Conservation (phyloP, 2,797 vertebrate genomes). For the Dermochelys coriacea region DNA sequence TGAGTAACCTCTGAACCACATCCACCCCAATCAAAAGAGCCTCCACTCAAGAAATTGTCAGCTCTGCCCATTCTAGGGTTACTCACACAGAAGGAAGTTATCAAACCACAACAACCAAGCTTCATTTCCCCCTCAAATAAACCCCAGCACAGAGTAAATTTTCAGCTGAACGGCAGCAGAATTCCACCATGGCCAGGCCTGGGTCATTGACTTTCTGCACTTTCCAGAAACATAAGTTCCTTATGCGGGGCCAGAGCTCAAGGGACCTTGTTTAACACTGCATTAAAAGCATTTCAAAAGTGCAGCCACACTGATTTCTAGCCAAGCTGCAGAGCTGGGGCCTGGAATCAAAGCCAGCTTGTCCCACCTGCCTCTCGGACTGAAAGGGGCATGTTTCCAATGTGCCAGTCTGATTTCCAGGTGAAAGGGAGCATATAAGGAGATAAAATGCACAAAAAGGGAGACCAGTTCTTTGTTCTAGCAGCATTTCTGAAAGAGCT, state of each 20-base stretch:
- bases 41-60: not conserved
- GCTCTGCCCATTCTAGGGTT: not conserved
- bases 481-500: not conserved
- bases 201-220: not conserved
- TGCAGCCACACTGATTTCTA: not conserved
- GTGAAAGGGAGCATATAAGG: not conserved
- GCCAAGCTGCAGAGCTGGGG: not conserved
- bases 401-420: not conserved
- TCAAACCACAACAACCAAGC: not conserved
- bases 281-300: not conserved
- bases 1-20: slow-evolving; percentile 1
- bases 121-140: not conserved
- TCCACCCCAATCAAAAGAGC: not conserved
- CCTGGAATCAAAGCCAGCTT: not conserved
- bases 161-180: not conserved
- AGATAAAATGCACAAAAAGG: slow-evolving; percentile 8
- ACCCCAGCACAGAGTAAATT: not conserved
- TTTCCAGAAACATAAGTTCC: not conserved
- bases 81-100: not conserved
- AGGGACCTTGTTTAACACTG: not conserved
- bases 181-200: not conserved
- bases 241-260: not conserved
- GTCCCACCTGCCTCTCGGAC: not conserved
- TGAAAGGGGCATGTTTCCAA: not conserved
- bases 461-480: not conserved